Evolutionary conservation across 1,140 invertebrate species (phyloP).

Genomic region (Drosophila setifemur): DNA sequence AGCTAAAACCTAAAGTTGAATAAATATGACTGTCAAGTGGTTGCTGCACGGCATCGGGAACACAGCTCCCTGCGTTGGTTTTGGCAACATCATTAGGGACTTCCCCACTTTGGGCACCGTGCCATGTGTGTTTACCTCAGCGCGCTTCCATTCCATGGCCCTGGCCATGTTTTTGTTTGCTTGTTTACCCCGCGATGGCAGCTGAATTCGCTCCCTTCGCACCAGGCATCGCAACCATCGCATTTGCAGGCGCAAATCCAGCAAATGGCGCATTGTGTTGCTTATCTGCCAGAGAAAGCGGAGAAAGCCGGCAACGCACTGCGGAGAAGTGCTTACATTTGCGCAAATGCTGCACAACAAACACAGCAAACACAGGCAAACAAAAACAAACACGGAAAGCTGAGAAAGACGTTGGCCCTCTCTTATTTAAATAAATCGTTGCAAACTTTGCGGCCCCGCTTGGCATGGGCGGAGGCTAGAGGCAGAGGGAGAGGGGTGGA

Average conservation of each 20-base stretch:
- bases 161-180: constrained; percentile 51
- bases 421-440: constrained; percentile 79
- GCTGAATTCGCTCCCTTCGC: constrained; percentile 15
- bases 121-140: neutral
- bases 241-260: constrained; percentile 40
- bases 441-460: constrained; percentile 66
- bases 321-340: constrained; percentile 64
- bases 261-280: constrained; percentile 67
- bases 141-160: neutral
- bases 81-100: constrained; percentile 58
- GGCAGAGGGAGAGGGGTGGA: neutral
- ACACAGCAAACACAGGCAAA: constrained; percentile 19
- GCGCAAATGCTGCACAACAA: constrained; percentile 50
- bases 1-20: neutral
- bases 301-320: constrained; percentile 4
- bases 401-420: constrained; percentile 59
- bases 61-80: no score
- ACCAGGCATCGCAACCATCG: no score
- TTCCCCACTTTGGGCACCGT: constrained; percentile 22
- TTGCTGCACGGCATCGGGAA: no score
- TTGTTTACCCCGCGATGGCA: constrained; percentile 26
- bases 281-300: constrained; percentile 32
- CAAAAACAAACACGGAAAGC: constrained; percentile 14
- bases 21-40: no score
- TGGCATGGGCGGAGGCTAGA: neutral